phyloP scores from a whole-genome alignment of 1,140 invertebrate species.

The Orius laevigatus region DNA sequence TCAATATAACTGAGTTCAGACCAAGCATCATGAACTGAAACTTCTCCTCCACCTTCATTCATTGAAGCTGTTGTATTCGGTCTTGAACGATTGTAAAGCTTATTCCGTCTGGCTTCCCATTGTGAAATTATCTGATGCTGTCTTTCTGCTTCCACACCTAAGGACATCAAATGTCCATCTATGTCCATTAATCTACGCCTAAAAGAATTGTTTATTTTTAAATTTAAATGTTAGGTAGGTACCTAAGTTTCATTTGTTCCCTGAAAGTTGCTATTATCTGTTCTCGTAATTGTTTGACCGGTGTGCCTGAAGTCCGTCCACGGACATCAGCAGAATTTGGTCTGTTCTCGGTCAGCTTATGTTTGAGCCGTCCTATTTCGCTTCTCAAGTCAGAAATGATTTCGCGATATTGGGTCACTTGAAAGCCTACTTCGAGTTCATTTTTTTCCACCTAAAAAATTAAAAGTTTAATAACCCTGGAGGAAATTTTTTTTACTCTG shows the following conservation, averaged over 20 bases:
- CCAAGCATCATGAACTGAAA: constrained; percentile 47
- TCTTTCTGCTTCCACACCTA: constrained; percentile 69
- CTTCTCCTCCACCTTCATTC: constrained; percentile 15
- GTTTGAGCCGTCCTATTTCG: constrained; percentile 65
- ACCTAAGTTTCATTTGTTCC: constrained; percentile 76
- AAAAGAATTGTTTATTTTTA: constrained; percentile 10
- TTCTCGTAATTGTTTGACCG: constrained; percentile 57
- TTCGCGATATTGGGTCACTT: constrained; percentile 63
- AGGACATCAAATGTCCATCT: constrained; percentile 62
- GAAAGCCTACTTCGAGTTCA: constrained; percentile 63
- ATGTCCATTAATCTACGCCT: constrained; percentile 66
- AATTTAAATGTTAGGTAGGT: constrained; percentile 13
- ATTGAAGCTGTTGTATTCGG: constrained; percentile 11
- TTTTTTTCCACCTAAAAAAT: constrained; percentile 48
- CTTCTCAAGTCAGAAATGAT: constrained; percentile 67
- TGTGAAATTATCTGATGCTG: constrained; percentile 73
- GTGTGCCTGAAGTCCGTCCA: constrained; percentile 24
- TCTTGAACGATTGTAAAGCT: constrained; percentile 34
- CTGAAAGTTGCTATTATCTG: constrained; percentile 75
- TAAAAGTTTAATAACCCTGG: not conserved
- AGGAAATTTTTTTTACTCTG: constrained; percentile 25
- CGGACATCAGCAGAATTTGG: constrained; percentile 30
- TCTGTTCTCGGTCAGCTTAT: constrained; percentile 57
- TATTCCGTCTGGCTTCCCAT: constrained; percentile 64
- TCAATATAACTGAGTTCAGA: constrained; percentile 54